Evolutionary conservation across 2,888 invertebrate genomes (phyloP).

Genomic region (Lasioglossum morio): DNA sequence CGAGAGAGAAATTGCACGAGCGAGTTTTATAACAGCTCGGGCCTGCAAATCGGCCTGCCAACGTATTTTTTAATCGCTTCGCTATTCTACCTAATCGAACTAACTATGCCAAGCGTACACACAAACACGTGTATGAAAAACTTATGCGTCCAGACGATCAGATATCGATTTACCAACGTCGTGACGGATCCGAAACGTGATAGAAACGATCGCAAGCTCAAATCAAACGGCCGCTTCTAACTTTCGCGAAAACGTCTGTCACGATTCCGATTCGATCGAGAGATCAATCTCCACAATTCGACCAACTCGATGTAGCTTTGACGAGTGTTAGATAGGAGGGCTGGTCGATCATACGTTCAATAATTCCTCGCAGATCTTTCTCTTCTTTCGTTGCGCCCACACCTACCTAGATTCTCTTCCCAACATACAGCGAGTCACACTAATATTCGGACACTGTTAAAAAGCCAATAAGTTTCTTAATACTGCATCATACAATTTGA

Average conservation of each 20-base stretch:
- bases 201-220: conserved; percentile 29
- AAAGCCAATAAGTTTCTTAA: too few relatives aligned
- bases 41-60: conserved; percentile 75
- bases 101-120: conserved; percentile 54
- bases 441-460: too few relatives aligned
- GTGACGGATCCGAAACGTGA: conserved; percentile 8
- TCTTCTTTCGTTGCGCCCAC: conserved; percentile 11
- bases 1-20: conserved; percentile 67
- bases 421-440: neutral
- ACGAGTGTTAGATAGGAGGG: conserved; percentile 71
- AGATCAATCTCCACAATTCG: conserved; percentile 73
- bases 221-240: conserved; percentile 40
- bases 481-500: too few relatives aligned
- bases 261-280: conserved; percentile 53
- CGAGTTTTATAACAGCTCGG: conserved; percentile 80
- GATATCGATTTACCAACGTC: neutral
- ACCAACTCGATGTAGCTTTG: conserved; percentile 67
- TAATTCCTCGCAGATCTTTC: neutral
- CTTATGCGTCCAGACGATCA: conserved; percentile 43
- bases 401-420: neutral
- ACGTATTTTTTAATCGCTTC: conserved; percentile 83
- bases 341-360: conserved; percentile 61
- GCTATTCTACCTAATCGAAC: conserved; percentile 75
- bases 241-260: conserved; percentile 34
- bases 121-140: conserved; percentile 22